Evolutionary conservation across 2,797 vertebrate genomes (phyloP), one percentile per base, ranked within the genome.

Genomic region (Notolepis coatsorum): DNA sequence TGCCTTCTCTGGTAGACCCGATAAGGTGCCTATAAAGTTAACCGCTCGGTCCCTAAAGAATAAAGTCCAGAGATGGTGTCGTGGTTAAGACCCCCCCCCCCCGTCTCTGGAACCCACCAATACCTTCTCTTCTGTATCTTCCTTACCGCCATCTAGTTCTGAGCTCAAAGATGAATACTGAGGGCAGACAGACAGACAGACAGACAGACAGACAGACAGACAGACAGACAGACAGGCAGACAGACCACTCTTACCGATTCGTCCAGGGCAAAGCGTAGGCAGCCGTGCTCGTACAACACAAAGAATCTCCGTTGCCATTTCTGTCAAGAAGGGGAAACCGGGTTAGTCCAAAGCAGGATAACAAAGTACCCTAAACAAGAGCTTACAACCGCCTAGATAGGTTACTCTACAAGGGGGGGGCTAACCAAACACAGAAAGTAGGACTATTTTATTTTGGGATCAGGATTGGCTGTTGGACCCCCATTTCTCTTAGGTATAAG

Each of bases 241-340:
- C 4, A 21, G 7, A 7, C 12, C 10, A 80, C 91, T n/a, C n/a
- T 91, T 77, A 94, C 93, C 68, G 93, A 94, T 59, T 94, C 93
- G 3, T 94, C 93, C 73, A 94, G 83, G 43, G 93, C 93, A 8
- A 93, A 94, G 63, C 93, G 93, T 51, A 94, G 79, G 58, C 93
- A 94, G 76, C 93, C 93, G 25, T 94, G 93, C 80, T 94, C 93
- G 3, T 94, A 94, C 39, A 94, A 84, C 55, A 94, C 93, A 59
- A 94, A 94, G 87, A 94, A 94, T 47, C 93, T 80, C 66, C 93
- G 80, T 42, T 94, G 93, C 93, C 93, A 94, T 92, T 94, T 94
- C 93, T 94, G 88, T 71, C 37, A 67, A 21, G 3, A 80, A 28
- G 75, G 53, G 66, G 0, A 68, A 30, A 43, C 17, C 2, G 1